A percentile compares a stretch with the other conserved stretches of the same genome.
phyloP scores from a whole-genome alignment of 2,888 invertebrate genomes.

The Apamea sordens region DNA sequence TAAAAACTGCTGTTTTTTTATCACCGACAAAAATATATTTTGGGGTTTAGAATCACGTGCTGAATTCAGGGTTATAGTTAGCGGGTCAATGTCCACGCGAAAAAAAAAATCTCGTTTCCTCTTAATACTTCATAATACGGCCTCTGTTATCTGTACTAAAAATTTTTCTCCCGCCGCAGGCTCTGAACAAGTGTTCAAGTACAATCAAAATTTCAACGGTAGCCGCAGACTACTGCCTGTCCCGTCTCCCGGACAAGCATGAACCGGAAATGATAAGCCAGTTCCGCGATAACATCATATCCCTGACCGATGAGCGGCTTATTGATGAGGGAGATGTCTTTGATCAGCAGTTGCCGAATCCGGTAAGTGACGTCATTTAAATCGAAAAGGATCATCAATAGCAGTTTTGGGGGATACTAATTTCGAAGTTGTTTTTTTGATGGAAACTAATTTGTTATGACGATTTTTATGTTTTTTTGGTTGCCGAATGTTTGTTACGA shows the following conservation, averaged over 20 bases:
- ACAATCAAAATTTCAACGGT: slow-evolving; percentile 82
- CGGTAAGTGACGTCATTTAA: slow-evolving; percentile 66
- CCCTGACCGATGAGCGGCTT: slow-evolving; percentile 84
- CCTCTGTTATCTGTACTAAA: not conserved
- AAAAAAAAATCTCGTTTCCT: too few relatives aligned
- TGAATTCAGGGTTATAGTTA: too few relatives aligned
- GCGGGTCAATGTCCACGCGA: too few relatives aligned
- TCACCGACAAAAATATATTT: too few relatives aligned
- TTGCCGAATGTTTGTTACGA: not conserved
- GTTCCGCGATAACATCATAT: slow-evolving; percentile 73
- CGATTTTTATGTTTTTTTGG: not conserved
- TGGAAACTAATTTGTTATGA: not conserved
- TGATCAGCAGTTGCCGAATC: slow-evolving; percentile 80
- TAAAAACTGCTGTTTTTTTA: too few relatives aligned
- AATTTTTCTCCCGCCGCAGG: slow-evolving; percentile 54
- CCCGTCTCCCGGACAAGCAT: slow-evolving; percentile 74
- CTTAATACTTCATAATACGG: not conserved
- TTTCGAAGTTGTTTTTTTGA: not conserved
- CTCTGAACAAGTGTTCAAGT: slow-evolving; percentile 55
- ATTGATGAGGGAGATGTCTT: slow-evolving; percentile 81
- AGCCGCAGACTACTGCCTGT: slow-evolving; percentile 84
- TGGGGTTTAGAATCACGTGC: too few relatives aligned
- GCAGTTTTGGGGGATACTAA: not conserved
- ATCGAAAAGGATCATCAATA: too few relatives aligned
- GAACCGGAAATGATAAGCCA: slow-evolving; percentile 44